Conservation (phyloP, 2,888 invertebrate genomes). For the Lithophane socia region DNA sequence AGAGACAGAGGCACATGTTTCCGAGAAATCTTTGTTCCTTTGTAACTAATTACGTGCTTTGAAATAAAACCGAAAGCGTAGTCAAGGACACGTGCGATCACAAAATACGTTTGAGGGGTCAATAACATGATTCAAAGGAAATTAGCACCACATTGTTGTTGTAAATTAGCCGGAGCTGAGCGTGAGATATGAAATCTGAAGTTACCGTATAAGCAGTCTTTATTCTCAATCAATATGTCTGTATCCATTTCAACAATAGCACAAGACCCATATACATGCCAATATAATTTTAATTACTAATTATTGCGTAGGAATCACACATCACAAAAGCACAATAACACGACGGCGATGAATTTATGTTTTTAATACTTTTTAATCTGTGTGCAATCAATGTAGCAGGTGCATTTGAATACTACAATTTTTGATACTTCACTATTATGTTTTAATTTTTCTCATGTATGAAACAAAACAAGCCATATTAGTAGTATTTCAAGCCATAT, state of each 20-base stretch:
- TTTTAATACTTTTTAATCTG: conserved; percentile 28
- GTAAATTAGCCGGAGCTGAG: conserved; percentile 69
- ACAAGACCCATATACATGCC: conserved; percentile 45
- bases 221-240: conserved; percentile 82
- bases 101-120: conserved; percentile 72
- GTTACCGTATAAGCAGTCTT: conserved; percentile 84
- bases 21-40: conserved; percentile 33
- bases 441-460: neutral
- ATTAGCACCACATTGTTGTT: conserved; percentile 74
- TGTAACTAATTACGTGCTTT: conserved; percentile 30
- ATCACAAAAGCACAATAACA: conserved; percentile 63
- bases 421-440: neutral
- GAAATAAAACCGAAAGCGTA: conserved; percentile 72
- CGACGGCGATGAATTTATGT: conserved; percentile 51
- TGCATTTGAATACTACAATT: conserved; percentile 34
- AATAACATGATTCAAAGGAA: conserved; percentile 70
- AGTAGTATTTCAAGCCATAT: neutral
- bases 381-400: conserved; percentile 14
- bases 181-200: conserved; percentile 54
- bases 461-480: neutral
- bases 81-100: conserved; percentile 75
- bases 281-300: conserved; percentile 42
- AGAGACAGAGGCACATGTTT: conserved; percentile 16
- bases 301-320: conserved; percentile 46
- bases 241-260: conserved; percentile 84